Base-by-base conservation (phyloP, 1,140 invertebrate genomes). In the Drosophila novamexicana region DNA sequence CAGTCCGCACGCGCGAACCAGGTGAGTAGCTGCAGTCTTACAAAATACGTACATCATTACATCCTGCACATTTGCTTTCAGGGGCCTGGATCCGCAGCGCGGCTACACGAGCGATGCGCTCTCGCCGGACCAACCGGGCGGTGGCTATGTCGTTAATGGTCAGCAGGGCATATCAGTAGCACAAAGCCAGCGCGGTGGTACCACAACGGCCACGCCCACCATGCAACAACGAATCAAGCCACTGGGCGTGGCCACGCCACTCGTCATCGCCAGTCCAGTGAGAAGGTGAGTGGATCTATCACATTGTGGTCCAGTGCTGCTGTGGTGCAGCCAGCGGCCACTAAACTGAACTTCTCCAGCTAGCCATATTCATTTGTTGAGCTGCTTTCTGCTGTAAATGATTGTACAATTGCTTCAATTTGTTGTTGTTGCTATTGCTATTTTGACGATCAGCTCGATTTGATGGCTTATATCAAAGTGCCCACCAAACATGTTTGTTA, bases 221-320 rank as follows among this genome's bases (percentile, higher is more conserved):
- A 96, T 97, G 95, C 97, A 97, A 92, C 97, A 97, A 92, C 94
- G 97, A 82, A 97, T 97, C 79, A 97, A 97, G 93, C 96, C 96
- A 63, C 94, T 97, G 40, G 97, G 97, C 47, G 97, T 97, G 74
- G 96, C 97, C 10, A 98, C 97, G 72, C 97, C 97, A 36, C 94
- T 98, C 34, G 96, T 97, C 16, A 95, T 97, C 94, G 96, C 95
- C 93, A 97, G 96, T 94, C 96, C 96, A 65, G 96, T 97, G 80
- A 93, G 96, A 93, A 96, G 96, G 96, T 97, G 94, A 93, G 93
- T 91, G 37, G 29, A 44, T 12, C 6, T 8, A 7, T n/a, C 32
- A 7, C 10, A n/a, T 42, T 4, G n/a, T n/a, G n/a, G 49, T 14
- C 9, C 14, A 32, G 3, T 14, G 29, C 12, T 12, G 16, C 14